Evolutionary conservation across 2,888 invertebrate species (phyloP), one percentile per base, ranked within the genome.

Genomic region (Ceraclea dissimilis): DNA sequence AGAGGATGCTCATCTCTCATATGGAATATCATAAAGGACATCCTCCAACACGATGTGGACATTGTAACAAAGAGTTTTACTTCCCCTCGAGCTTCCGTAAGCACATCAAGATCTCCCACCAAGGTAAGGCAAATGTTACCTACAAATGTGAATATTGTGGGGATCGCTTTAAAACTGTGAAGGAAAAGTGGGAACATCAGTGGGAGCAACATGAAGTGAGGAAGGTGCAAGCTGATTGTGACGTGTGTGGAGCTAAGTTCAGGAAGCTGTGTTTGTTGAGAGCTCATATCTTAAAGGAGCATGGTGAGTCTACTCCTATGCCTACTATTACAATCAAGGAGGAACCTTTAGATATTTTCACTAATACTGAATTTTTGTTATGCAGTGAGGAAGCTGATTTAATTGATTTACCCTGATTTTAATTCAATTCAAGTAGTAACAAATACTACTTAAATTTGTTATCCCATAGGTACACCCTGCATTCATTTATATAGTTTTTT

Each of bases 161-260:
- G 1, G 62, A 66, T 0, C 67, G 67, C 17, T 74, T 72, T 34
- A 67, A 65, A 21, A 69, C 70, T 52, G 64, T 76, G 43, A 75
- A 71, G 53, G 71, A 72, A 20, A 77, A 76, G 49, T 77, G 77
- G 77, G 76, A 78, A 22, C 78, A 78, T 55, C 76, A 78, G 51
- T 78, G 78, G 78, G 49, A 54, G 1, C 63, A 70, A 0, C 78
- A 78, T 58, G 71, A 70, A n/a, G 69, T 74, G 0, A 70, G 78
- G 60, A 77, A 76, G 60, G 68, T 68, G 58, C 69, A 74, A 0
- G 70, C 72, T 0, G 78, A 78, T 59, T 78, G 78, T 47, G 51
- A 67, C 8, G 58, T 71, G 0, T 78, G 78, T 49, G 70, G 68
- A 0, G 66, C 69, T 0, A 71, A 75, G 63, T 78, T 73, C 54